Conservation (phyloP, 2,797 vertebrate species). For the Lophotriccus pileatus region DNA sequence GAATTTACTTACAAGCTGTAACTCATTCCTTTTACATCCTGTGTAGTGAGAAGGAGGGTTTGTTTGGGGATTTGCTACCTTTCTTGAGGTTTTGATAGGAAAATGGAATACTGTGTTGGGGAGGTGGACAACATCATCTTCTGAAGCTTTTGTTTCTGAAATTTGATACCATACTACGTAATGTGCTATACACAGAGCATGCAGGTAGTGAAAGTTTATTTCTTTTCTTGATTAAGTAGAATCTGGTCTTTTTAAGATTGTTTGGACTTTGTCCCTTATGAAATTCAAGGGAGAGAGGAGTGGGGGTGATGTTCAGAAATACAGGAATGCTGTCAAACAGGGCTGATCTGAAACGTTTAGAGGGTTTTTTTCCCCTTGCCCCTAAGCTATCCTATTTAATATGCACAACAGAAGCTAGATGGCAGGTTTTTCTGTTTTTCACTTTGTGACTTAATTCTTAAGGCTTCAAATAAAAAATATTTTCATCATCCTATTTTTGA, state of each 20-base stretch:
- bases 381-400: background rate
- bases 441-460: background rate
- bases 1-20: background rate
- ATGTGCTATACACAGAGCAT: background rate
- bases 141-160: background rate
- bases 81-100: background rate
- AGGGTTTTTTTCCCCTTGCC: background rate
- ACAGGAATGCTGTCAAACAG: background rate
- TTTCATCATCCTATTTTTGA: background rate
- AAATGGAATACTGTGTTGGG: background rate
- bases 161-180: background rate
- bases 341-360: background rate
- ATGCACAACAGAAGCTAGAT: background rate
- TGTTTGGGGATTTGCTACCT: background rate
- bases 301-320: background rate
- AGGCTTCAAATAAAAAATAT: background rate
- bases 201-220: background rate
- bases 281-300: background rate
- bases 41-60: background rate
- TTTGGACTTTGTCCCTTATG: background rate
- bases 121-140: rapidly evolving
- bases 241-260: background rate
- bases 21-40: background rate
- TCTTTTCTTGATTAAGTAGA: background rate
- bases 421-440: background rate